A percentile compares a stretch with the other conserved stretches of the same genome.
phyloP scores from a whole-genome alignment of 2,113 vertebrate species.

The Ursus arctos region DNA sequence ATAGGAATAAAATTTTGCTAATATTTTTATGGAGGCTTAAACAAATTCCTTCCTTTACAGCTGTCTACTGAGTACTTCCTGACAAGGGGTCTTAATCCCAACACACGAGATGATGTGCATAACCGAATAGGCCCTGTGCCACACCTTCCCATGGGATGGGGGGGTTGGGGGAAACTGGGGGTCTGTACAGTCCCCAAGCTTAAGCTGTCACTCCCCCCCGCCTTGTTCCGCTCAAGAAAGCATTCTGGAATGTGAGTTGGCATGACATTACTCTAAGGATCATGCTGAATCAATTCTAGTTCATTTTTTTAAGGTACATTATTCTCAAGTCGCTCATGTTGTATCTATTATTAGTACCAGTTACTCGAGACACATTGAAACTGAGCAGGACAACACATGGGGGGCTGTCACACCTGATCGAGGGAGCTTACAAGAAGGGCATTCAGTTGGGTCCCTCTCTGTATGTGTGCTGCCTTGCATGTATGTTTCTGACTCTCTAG shows the following conservation, averaged over 20 bases:
- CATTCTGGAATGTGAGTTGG: not conserved
- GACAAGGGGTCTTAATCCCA: not conserved
- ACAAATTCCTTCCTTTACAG: not conserved
- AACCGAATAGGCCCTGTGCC: not conserved
- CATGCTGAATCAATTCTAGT: not conserved
- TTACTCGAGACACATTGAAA: not conserved
- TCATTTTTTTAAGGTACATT: not conserved
- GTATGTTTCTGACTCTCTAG: not conserved
- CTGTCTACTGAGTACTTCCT: not conserved
- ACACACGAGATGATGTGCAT: not conserved
- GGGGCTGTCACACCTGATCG: not conserved
- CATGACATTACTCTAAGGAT: not conserved
- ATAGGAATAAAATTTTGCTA: not conserved
- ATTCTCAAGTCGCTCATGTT: not conserved
- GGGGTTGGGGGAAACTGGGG: accelerated
- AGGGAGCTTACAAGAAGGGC: not conserved
- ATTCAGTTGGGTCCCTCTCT: not conserved
- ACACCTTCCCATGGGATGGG: not conserved
- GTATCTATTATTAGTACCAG: not conserved
- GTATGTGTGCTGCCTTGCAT: not conserved
- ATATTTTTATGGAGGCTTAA: not conserved
- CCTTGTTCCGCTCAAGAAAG: not conserved
- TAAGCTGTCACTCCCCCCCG: not conserved
- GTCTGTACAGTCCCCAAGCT: not conserved
- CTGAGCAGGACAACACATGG: not conserved